Conservation (phyloP, 2,888 invertebrate species). For the Furcula furcula region DNA sequence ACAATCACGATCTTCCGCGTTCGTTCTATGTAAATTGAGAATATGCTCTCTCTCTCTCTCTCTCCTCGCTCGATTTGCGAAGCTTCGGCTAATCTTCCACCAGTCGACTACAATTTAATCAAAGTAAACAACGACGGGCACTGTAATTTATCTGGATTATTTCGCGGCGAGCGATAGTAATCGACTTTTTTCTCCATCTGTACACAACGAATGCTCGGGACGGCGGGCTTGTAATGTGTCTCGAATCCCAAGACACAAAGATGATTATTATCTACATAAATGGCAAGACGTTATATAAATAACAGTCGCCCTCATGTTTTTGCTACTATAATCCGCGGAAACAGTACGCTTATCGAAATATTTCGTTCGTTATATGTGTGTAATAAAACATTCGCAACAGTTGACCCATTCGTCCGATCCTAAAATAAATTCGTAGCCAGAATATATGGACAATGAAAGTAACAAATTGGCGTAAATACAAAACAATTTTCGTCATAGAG, state of each 20-base stretch:
- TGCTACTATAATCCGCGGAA: constrained; percentile 33
- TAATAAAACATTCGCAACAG: constrained; percentile 58
- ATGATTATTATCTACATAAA: constrained; percentile 65
- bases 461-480: constrained; percentile 45
- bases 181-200: constrained; percentile 72
- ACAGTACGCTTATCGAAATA: constrained; percentile 36
- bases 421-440: constrained; percentile 44
- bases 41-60: constrained; percentile 72
- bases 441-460: constrained; percentile 49
- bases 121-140: constrained; percentile 76
- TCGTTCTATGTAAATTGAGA: constrained; percentile 75
- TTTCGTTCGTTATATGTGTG: constrained; percentile 44
- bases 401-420: constrained; percentile 53
- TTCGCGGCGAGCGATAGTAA: constrained; percentile 75
- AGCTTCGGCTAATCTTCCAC: constrained; percentile 77
- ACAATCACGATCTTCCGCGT: constrained; percentile 63
- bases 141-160: constrained; percentile 81
- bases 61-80: constrained; percentile 75
- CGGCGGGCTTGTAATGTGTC: constrained; percentile 52
- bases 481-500: constrained; percentile 28
- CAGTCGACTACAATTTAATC: constrained; percentile 81
- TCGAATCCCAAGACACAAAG: constrained; percentile 52
- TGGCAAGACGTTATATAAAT: constrained; percentile 46
- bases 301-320: constrained; percentile 43
- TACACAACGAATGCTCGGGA: constrained; percentile 40